These are phyloP conservation scores for Chionodraco myersi DNA, from an alignment of 2,113 vertebrate genomes.

Conservation along the genomic window DNA sequence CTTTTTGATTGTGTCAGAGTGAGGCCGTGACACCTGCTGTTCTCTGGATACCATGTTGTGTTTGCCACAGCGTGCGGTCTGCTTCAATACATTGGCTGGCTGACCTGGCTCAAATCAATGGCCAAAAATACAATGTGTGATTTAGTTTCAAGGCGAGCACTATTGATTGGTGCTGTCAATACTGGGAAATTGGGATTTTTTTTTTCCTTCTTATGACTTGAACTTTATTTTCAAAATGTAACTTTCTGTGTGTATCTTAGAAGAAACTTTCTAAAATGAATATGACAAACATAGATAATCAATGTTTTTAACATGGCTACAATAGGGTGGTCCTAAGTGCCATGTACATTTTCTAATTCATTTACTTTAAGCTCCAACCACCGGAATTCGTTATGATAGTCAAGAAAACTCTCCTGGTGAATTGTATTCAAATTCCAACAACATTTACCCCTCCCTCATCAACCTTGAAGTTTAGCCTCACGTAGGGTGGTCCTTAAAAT, in stretches of 20 bases:
- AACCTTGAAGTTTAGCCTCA: too few relatives aligned
- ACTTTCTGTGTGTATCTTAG: neutral
- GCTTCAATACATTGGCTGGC: slow-evolving; percentile 46
- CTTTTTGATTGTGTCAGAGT: slow-evolving; percentile 56
- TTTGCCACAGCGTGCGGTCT: slow-evolving; percentile 46
- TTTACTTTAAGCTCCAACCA: too few relatives aligned
- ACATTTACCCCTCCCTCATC: too few relatives aligned
- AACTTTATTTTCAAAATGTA: too few relatives aligned
- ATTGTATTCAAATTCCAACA: too few relatives aligned
- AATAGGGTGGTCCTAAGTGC: too few relatives aligned
- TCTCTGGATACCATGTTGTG: slow-evolving; percentile 54
- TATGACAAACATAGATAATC: neutral
- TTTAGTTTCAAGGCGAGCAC: slow-evolving; percentile 49
- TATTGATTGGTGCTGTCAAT: slow-evolving; percentile 37
- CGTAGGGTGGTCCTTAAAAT: too few relatives aligned
- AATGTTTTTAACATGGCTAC: neutral
- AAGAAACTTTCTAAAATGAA: neutral
- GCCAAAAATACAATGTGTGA: slow-evolving; percentile 52
- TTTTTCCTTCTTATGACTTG: neutral
- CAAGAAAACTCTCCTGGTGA: too few relatives aligned
- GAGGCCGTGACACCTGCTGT: slow-evolving; percentile 54
- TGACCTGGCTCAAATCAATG: slow-evolving; percentile 72
- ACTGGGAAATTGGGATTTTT: neutral
- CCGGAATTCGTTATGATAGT: too few relatives aligned
- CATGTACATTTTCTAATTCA: too few relatives aligned